Conservation (phyloP, 1,140 invertebrate species). For the Drosophila orena region DNA sequence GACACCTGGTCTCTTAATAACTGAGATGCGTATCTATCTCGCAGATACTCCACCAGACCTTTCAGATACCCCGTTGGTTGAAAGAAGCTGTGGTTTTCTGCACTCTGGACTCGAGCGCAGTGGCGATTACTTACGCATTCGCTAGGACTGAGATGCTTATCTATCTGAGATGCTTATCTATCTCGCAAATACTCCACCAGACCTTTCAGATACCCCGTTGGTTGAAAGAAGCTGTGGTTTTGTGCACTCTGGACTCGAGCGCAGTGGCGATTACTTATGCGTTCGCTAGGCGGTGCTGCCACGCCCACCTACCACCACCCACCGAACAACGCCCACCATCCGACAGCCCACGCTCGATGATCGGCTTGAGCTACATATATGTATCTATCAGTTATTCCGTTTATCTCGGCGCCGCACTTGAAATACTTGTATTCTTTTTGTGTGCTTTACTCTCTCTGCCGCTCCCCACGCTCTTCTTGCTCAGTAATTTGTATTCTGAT, state of each 20-base stretch:
- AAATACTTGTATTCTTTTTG: constrained; percentile 41
- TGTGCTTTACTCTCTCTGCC: constrained; percentile 33
- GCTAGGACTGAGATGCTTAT: not conserved
- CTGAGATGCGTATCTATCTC: not conserved
- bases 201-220: not conserved
- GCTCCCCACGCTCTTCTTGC: constrained; percentile 43
- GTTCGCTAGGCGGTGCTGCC: constrained; percentile 13
- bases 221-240: not conserved
- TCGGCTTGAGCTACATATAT: constrained; percentile 11
- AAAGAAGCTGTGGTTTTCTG: not conserved
- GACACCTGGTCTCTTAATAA: not conserved
- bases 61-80: not conserved
- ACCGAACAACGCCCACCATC: constrained; percentile 5
- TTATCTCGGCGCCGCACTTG: constrained; percentile 59
- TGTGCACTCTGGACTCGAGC: not conserved
- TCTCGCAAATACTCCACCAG: not conserved
- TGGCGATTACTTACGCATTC: constrained; percentile 64
- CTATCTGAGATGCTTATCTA: not conserved
- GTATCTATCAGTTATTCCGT: constrained; percentile 31
- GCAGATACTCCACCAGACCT: not conserved
- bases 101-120: constrained; percentile 2
- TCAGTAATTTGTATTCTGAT: constrained; percentile 69
- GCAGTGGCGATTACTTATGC: constrained; percentile 64
- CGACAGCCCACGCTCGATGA: constrained; percentile 39
- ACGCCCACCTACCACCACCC: not conserved